Conservation (phyloP, 1,140 invertebrate species). For the Drosophila carrolli region DNA sequence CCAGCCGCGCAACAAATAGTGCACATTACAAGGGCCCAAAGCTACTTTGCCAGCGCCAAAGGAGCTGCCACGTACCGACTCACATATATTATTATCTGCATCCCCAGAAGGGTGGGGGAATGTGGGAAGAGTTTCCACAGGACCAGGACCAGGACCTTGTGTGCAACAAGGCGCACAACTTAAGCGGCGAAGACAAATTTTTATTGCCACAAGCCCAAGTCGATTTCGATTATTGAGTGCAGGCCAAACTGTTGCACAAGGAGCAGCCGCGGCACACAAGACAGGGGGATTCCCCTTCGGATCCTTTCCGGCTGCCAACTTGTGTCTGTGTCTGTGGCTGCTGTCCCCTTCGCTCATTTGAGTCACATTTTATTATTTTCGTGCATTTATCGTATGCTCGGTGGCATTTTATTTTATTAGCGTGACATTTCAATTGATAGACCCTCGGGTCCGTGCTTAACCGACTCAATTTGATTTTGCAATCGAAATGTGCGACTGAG, state of each 20-base stretch:
- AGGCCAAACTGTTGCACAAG: constrained; percentile 63
- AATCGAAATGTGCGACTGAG: constrained; percentile 31
- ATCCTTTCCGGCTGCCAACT: constrained; percentile 29
- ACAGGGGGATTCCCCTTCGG: neutral
- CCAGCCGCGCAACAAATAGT: constrained; percentile 47
- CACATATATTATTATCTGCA: constrained; percentile 55
- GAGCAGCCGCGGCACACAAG: constrained; percentile 22
- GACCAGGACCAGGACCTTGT: constrained; percentile 31
- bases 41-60: constrained; percentile 43
- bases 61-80: constrained; percentile 51
- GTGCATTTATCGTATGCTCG: constrained; percentile 75
- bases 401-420: constrained; percentile 81
- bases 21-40: constrained; percentile 53
- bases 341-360: constrained; percentile 75
- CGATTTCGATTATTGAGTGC: constrained; percentile 68
- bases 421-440: constrained; percentile 78
- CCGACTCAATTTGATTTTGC: constrained; percentile 28
- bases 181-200: constrained; percentile 66
- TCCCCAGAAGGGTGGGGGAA: constrained; percentile 3
- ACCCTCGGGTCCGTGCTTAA: constrained; percentile 32
- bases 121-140: constrained; percentile 1
- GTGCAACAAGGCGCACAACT: constrained; percentile 79
- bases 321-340: constrained; percentile 42
- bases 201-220: constrained; percentile 67
- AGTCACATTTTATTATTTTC: constrained; percentile 82